phyloP scores from a whole-genome alignment of 2,888 invertebrate genomes.

The Pammene aurita region DNA sequence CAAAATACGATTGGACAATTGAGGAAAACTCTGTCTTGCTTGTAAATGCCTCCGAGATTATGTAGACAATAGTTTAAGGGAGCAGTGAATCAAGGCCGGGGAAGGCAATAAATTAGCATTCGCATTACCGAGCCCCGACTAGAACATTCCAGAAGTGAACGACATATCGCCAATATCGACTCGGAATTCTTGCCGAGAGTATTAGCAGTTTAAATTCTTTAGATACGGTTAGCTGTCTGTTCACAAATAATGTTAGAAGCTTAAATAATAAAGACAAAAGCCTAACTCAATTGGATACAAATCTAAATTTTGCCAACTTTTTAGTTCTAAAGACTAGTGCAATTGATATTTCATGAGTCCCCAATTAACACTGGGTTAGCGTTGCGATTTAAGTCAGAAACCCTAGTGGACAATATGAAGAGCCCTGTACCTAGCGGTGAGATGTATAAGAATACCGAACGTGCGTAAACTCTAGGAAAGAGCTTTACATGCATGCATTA shows the following conservation, averaged over 20 bases:
- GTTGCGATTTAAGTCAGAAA: no score
- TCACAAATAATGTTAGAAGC: neutral
- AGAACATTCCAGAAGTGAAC: constrained; percentile 43
- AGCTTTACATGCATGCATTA: no score
- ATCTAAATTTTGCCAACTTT: no score
- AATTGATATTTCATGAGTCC: no score
- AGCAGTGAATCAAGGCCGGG: constrained; percentile 48
- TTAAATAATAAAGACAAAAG: no score
- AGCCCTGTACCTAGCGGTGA: no score
- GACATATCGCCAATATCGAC: constrained; percentile 44
- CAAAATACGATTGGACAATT: constrained; percentile 17
- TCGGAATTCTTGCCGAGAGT: constrained; percentile 25
- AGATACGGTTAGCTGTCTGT: neutral
- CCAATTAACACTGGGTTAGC: no score
- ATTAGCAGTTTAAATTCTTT: constrained; percentile 15
- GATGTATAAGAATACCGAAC: no score
- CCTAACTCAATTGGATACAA: no score
- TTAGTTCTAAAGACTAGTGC: no score
- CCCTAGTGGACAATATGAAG: no score
- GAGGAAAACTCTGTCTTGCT: constrained; percentile 30
- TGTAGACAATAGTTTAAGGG: constrained; percentile 45
- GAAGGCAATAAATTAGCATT: constrained; percentile 49
- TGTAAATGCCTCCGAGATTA: constrained; percentile 38
- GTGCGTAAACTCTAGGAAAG: no score
- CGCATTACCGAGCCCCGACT: constrained; percentile 46